Evolutionary conservation across 2,797 vertebrate species (phyloP).

Genomic region (Sebastes paucispinis): DNA sequence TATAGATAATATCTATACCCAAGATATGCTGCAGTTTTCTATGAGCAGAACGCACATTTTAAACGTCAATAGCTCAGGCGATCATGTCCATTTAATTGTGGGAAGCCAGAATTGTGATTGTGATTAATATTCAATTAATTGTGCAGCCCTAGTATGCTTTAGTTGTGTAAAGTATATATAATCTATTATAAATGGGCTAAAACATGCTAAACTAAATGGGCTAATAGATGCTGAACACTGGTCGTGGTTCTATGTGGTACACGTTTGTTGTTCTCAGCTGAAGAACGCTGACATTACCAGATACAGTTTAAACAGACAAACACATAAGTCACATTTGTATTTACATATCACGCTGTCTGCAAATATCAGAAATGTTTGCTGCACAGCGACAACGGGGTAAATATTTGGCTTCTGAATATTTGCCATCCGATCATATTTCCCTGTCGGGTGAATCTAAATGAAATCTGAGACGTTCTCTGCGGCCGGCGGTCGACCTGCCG

Average conservation of each 20-base stretch:
- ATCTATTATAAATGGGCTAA: not conserved
- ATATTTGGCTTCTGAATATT: not conserved
- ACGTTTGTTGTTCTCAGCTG: not conserved
- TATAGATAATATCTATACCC: too few species aligned
- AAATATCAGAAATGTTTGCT: not conserved
- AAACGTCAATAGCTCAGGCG: rapidly evolving
- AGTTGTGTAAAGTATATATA: not conserved
- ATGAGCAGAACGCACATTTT: too few species aligned
- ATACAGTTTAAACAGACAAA: not conserved
- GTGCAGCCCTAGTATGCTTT: not conserved
- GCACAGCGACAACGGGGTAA: not conserved
- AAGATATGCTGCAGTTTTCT: too few species aligned
- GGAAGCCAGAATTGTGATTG: too few species aligned
- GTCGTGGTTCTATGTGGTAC: not conserved
- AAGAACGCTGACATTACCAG: not conserved
- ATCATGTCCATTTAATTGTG: too few species aligned
- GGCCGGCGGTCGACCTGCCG: slow-evolving; percentile 2
- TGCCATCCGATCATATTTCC: not conserved
- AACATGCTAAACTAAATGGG: not conserved
- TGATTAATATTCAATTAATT: too few species aligned
- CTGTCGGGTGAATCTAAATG: slow-evolving; percentile 27
- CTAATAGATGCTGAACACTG: too few species aligned
- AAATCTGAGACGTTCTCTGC: slow-evolving; percentile 13
- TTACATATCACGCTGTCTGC: not conserved
- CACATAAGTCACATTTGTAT: not conserved